Evolutionary conservation across 2,888 invertebrate genomes (phyloP), one percentile per base, ranked within the genome.

Genomic region (Drosophila recens): DNA sequence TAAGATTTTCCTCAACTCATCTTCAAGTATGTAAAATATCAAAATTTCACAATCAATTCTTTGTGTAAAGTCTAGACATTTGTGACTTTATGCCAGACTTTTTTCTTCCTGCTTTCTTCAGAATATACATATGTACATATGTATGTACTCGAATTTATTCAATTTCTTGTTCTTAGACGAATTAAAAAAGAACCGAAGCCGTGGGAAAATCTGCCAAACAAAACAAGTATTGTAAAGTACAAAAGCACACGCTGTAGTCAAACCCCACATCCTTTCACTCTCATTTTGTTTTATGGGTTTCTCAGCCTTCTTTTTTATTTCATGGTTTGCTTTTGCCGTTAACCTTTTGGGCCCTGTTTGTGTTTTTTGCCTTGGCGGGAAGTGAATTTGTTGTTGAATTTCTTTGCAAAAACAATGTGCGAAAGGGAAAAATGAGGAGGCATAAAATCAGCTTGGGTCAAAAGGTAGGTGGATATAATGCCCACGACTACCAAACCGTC

Each of bases 331-430:
- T 58, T 87, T 82, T 67, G 68, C 75, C 57, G 68, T 82, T 88
- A 83, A 82, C 82, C 90, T 79, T 82, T 85, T 43, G 59, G 40
- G 67, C 38, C 20, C 33, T 49, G 46, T 48, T 65, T 73, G 53
- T 45, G 57, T 61, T 51, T 67, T 49, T 72, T 48, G 67, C 67
- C 74, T 88, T 83, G 90, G 82, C 82, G 82, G 82, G 90, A 83
- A 83, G 86, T 85, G 69, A 75, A 85, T 67, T 64, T 74, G 72
- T 70, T 74, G 72, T 70, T 65, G 78, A 68, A 90, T 72, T 82
- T 36, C 59, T 66, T 62, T 72, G 63, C 40, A 82, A 67, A 84
- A 52, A 40, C 77, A 64, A 64, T 62, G 46, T 64, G 72, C 33
- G 62, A 56, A 27, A 34, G 67, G 43, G 30, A 38, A 34, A 40